These are phyloP conservation scores for Chlorops oryzae DNA, from an alignment of 1,140 invertebrate genomes.

Conservation along the genomic window DNA sequence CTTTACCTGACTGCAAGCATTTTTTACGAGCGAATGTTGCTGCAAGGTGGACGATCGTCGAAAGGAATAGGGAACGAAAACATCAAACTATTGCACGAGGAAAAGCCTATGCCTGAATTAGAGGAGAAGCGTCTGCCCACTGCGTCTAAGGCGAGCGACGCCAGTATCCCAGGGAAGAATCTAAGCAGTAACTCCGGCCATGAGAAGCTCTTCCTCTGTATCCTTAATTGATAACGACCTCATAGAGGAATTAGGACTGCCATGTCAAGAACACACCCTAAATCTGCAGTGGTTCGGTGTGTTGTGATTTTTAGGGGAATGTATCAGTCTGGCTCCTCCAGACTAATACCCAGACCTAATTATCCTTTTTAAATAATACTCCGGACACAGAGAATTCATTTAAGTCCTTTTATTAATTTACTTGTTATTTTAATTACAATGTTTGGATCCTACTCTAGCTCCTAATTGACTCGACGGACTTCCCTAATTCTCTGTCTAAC, in stretches of 20 bases:
- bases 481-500: no score
- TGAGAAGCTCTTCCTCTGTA: conserved; percentile 1
- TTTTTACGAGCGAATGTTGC: no score
- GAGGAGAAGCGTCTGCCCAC: neutral
- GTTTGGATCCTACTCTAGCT: no score
- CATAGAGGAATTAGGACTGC: conserved; percentile 1
- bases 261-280: neutral
- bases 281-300: conserved; percentile 6
- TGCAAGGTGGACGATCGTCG: neutral
- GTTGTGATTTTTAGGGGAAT: no score
- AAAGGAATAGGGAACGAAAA: neutral
- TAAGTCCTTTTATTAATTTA: no score
- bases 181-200: neutral
- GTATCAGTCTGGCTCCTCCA: no score
- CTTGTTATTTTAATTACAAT: no score
- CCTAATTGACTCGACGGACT: no score
- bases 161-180: neutral
- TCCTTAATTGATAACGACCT: conserved; percentile 3
- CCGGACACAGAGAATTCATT: no score
- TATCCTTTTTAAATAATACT: no score
- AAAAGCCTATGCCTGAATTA: neutral
- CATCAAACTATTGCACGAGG: conserved; percentile 2
- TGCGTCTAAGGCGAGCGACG: neutral
- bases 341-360: no score
- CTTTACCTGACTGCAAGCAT: neutral